phyloP scores from a whole-genome alignment of 1,140 invertebrate species.

The Dolichoris vasculosae region DNA sequence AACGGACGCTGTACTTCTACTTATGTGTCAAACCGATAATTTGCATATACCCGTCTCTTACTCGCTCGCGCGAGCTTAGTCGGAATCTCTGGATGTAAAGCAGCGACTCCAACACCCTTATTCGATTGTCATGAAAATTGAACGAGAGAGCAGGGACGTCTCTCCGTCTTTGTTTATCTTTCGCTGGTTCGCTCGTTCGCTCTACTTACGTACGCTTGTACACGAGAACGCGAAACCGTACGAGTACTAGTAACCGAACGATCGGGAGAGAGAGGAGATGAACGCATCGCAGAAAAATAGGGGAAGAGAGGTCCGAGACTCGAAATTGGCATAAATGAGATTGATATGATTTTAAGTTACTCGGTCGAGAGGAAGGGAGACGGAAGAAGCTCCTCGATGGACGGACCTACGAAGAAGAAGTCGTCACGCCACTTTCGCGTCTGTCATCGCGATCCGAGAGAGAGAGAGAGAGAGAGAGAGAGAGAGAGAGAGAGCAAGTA shows the following conservation, averaged over 20 bases:
- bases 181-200: neutral
- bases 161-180: neutral
- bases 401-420: conserved; percentile 56
- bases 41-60: conserved; percentile 60
- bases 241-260: too few relatives aligned
- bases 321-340: conserved; percentile 75
- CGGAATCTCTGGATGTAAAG: neutral
- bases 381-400: conserved; percentile 42
- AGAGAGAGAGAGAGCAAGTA: neutral
- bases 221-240: neutral
- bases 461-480: too few relatives aligned
- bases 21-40: conserved; percentile 54
- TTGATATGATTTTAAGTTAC: conserved; percentile 74
- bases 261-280: neutral
- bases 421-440: conserved; percentile 69
- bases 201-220: neutral
- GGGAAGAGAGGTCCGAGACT: conserved; percentile 52
- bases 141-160: neutral
- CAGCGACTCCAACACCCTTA: conserved; percentile 48
- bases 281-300: conserved; percentile 40
- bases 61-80: neutral
- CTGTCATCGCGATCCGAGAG: conserved; percentile 39
- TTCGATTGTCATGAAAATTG: conserved; percentile 70
- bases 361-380: conserved; percentile 56
- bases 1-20: neutral